Evolutionary conservation across 2,888 invertebrate genomes (phyloP).

Genomic region (Orchestes rusci): DNA sequence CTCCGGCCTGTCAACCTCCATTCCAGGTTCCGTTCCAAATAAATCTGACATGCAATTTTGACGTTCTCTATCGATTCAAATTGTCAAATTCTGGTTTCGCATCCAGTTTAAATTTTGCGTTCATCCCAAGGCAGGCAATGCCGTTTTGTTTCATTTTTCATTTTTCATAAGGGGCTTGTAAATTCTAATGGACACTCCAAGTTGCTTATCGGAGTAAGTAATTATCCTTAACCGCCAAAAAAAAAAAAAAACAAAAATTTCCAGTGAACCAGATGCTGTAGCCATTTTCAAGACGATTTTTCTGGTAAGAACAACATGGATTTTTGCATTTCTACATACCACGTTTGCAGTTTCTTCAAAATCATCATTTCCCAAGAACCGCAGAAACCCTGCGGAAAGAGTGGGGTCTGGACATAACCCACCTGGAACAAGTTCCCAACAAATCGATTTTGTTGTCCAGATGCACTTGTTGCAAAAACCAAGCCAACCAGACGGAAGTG

Average conservation of each 20-base stretch:
- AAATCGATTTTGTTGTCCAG: conserved; percentile 17
- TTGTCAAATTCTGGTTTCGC: conserved; percentile 24
- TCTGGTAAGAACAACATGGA: conserved; percentile 24
- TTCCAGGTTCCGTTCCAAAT: conserved; percentile 4
- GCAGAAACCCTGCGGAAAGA: conserved; percentile 26
- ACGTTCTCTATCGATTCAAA: conserved; percentile 25
- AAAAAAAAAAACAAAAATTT: too few species aligned
- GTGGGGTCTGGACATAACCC: conserved; percentile 20
- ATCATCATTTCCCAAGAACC: conserved; percentile 27
- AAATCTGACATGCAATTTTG: conserved; percentile 26
- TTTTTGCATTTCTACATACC: neutral
- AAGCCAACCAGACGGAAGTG: conserved; percentile 13
- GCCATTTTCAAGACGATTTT: conserved; percentile 25
- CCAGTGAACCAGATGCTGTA: conserved; percentile 14
- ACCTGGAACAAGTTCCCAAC: conserved; percentile 12
- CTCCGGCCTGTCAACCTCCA: neutral
- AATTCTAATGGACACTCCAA: conserved; percentile 14
- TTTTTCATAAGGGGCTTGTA: conserved; percentile 3
- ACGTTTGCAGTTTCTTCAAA: conserved; percentile 27
- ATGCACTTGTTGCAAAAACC: conserved; percentile 17
- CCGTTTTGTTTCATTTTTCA: conserved; percentile 11
- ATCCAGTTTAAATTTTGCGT: conserved; percentile 21
- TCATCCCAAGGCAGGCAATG: conserved; percentile 11
- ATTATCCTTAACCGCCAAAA: too few species aligned
- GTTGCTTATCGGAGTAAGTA: conserved; percentile 6